Conservation (phyloP, 2,113 vertebrate species). For the Prolemur simus region DNA sequence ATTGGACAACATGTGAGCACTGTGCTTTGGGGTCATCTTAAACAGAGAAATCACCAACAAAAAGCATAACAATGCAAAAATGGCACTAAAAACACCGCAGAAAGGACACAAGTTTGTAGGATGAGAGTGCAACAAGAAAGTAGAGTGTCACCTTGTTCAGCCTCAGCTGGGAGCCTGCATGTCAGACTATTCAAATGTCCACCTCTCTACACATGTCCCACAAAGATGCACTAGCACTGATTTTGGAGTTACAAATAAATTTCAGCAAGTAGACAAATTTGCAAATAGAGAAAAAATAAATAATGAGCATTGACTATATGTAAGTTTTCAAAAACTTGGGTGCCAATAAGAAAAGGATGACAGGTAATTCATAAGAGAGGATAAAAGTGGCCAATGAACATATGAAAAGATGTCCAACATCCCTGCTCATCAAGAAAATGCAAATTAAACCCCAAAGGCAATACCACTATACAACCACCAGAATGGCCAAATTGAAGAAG, state of each 20-base stretch:
- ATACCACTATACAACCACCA: neutral
- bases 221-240: neutral
- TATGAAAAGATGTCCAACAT: neutral
- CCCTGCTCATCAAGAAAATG: neutral
- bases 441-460: neutral
- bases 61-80: neutral
- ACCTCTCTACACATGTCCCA: neutral
- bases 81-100: neutral
- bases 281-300: neutral
- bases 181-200: neutral
- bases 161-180: neutral
- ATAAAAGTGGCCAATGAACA: neutral
- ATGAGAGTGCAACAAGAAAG: neutral
- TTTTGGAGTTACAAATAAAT: neutral
- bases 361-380: neutral
- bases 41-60: neutral
- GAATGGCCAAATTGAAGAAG: neutral
- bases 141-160: neutral
- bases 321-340: neutral
- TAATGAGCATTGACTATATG: neutral
- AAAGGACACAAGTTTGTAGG: neutral
- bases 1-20: neutral
- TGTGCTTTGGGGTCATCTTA: neutral
- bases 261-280: neutral
- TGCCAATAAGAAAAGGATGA: neutral